Percentiles rank a stretch among this genome's conserved stretches.
Evolutionary conservation across 2,888 invertebrate species (phyloP).

Genomic region (Agonopterix heracliana): DNA sequence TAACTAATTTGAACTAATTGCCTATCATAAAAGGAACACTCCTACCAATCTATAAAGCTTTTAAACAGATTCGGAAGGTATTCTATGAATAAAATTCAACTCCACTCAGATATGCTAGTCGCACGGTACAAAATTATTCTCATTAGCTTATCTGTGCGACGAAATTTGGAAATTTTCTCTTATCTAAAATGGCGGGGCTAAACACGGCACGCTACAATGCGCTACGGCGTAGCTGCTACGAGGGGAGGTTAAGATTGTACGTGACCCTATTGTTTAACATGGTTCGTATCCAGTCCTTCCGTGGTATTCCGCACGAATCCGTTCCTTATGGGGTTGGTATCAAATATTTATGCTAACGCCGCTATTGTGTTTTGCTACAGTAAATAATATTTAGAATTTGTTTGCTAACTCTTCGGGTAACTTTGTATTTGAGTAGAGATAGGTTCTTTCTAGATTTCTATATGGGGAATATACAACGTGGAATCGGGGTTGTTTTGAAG

Average conservation of each 20-base stretch:
- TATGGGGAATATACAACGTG: no score
- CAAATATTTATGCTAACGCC: neutral
- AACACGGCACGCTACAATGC: slow-evolving; percentile 36
- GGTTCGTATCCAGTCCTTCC: slow-evolving; percentile 23
- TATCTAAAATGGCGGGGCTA: slow-evolving; percentile 44
- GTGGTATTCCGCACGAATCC: slow-evolving; percentile 1
- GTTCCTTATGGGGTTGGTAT: neutral
- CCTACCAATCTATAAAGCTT: no score
- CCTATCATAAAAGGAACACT: no score
- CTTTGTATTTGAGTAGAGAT: no score
- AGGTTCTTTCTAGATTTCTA: no score
- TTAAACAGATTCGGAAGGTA: no score
- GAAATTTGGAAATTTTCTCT: slow-evolving; percentile 47
- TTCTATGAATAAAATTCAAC: slow-evolving; percentile 13
- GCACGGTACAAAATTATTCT: slow-evolving; percentile 45
- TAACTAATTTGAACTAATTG: no score
- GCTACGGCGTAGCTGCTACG: slow-evolving; percentile 32
- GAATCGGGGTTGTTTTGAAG: no score
- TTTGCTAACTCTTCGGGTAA: no score
- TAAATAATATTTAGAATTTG: no score
- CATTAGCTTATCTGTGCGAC: slow-evolving; percentile 55
- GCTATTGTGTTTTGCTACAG: neutral
- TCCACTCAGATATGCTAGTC: slow-evolving; percentile 40
- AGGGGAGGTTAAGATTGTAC: slow-evolving; percentile 42
- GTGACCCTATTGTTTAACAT: slow-evolving; percentile 35